Evolutionary conservation across 2,888 invertebrate species (phyloP), one percentile per base, ranked within the genome.

Genomic region (Polymixis flavicincta): DNA sequence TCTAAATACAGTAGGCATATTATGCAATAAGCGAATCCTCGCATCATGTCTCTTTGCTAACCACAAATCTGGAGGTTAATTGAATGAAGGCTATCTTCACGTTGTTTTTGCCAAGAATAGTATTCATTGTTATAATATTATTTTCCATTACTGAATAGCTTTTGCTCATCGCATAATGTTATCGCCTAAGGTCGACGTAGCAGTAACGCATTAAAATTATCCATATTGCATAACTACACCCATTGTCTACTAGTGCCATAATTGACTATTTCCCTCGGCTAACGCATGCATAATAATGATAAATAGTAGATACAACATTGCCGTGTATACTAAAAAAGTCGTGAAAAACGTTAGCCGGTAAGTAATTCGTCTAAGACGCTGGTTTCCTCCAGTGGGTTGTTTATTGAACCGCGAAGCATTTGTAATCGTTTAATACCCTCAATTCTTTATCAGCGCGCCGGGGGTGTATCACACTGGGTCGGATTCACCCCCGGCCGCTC

Each of bases 361-460:
- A 93, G 93, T 93, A 95, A 95, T 95, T 95, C 92, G 91, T 93
- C 91, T 93, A 94, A 95, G 94, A 92, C 92, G 93, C 84, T 89
- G 90, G 90, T 89, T 92, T 93, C 89, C 90, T 91, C 91, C 92
- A 91, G 91, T 92, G 92, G 94, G 92, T 87, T 95, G 96, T 95
- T 94, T 96, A 96, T 96, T 95, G 96, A 95, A 96, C 95, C 95
- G 95, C 95, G 93, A 95, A 95, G 96, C 96, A 96, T 96, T 96
- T 96, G 96, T 96, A 96, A 96, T 96, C 96, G 96, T 96, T 96
- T 96, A 96, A 96, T 96, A 96, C 96, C 96, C 95, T 93, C 95
- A 95, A 95, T 96, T 96, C 96, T 96, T 96, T 96, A 96, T 96
- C 96, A 96, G 94, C 89, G 88, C 88, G 64, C 55, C 84, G 89